Base-by-base conservation (phyloP, 2,797 vertebrate species). In the Heterohyrax brucei region DNA sequence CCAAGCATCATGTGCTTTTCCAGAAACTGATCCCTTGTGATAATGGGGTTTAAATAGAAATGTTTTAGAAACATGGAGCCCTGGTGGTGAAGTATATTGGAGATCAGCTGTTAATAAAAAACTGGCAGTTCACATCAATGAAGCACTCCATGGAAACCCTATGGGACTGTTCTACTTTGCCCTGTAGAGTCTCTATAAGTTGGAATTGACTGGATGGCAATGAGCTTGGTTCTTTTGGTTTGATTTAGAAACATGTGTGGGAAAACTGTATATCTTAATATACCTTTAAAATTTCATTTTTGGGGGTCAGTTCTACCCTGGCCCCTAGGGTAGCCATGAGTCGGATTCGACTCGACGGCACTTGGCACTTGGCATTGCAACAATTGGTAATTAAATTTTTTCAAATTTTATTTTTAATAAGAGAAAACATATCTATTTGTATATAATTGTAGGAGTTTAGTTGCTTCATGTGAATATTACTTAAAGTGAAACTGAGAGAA, bases 401-500 rank as follows among this genome's bases (percentile, higher is more conserved):
- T 33, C 64, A 75, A 59, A 8, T 33, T 81, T 62, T 94, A 19
- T 28, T 44, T 89, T 79, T 50, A 84, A 56, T 87, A 94, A 46
- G 30, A 10, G 24, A 48, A 87, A 94, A 46, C 62, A 30, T 90
- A 33, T 39, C 39, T 39, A 39, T 39, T 39, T 39, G 39, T 39
- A 39, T 39, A 39, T 39, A 39, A 39, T 39, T 39, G 39, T 24
- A 86, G n/a, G 26, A 33, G 33, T 59, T 87, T 66, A 94, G 81
- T 75, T 81, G 46, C 12, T 66, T 56, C 8, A 46, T 73, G 13
- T 9, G 64, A 72, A 28, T 79, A 80, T 86, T 46, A 90, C 53
- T 28, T 10, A 33, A 64, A 6, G 10, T 73, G 5, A n/a, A 86
- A 89, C 59, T 82, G 26, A 73, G 8, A 66, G n/a, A 86, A 85